Conservation (phyloP, 2,113 vertebrate genomes). For the Telmatochromis sp. region DNA sequence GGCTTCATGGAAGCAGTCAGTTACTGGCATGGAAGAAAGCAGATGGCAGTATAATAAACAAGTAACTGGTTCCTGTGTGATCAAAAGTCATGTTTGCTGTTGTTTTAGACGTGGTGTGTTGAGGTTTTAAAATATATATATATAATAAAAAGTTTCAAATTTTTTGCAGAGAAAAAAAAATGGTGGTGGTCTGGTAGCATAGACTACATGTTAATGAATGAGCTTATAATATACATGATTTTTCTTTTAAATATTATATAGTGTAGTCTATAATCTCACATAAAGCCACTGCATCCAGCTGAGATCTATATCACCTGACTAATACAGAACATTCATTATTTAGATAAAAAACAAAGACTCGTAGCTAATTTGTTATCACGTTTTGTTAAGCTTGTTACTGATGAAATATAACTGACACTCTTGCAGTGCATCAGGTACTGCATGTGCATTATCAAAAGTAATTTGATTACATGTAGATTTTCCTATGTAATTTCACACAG, state of each 20-base stretch:
- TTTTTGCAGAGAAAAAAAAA: background rate
- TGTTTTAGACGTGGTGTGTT: background rate
- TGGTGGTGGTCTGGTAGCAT: background rate
- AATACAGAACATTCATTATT: background rate
- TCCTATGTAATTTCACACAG: background rate
- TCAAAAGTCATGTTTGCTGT: background rate
- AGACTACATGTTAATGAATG: background rate
- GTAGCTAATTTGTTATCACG: background rate
- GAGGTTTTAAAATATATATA: background rate
- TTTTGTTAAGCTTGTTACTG: background rate
- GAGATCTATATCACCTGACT: background rate
- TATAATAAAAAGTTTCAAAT: rapidly evolving
- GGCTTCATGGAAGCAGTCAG: background rate
- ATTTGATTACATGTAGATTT: background rate
- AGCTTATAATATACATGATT: background rate
- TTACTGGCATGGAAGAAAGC: background rate
- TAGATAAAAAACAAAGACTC: background rate
- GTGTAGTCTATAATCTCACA: background rate
- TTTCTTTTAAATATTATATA: background rate
- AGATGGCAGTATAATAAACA: background rate
- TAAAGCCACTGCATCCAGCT: background rate
- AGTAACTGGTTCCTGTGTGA: background rate
- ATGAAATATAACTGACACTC: background rate
- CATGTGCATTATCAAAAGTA: background rate
- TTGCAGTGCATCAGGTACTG: background rate